phyloP scores from a whole-genome alignment of 2,888 invertebrate species.

The Apodemia mormo region DNA sequence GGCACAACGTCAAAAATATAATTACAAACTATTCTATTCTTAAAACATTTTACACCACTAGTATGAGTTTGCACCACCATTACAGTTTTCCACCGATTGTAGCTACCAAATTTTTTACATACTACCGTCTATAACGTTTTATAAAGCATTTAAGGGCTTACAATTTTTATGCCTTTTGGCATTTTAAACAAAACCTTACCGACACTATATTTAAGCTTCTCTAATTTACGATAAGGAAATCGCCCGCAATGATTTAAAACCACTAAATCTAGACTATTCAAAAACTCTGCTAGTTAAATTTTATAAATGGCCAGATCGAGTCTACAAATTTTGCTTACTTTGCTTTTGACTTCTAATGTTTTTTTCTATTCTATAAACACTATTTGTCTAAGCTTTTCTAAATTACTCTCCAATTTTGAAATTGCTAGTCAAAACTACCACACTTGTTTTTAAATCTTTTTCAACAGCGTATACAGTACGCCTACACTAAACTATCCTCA shows the following conservation, averaged over 20 bases:
- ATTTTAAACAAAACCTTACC: constrained; percentile 38
- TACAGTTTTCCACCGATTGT: constrained; percentile 48
- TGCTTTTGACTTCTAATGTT: constrained; percentile 55
- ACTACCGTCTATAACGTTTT: constrained; percentile 37
- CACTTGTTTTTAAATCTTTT: constrained; percentile 53
- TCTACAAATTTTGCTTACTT: constrained; percentile 63
- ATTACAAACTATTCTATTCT: constrained; percentile 57
- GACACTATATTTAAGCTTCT: constrained; percentile 56
- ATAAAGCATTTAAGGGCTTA: constrained; percentile 39
- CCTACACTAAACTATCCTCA: constrained; percentile 69
- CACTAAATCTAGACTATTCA: constrained; percentile 61
- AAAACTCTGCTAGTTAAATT: constrained; percentile 60
- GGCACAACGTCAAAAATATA: constrained; percentile 56
- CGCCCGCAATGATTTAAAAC: constrained; percentile 58
- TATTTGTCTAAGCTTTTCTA: constrained; percentile 65
- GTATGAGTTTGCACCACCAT: constrained; percentile 80
- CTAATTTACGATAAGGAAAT: constrained; percentile 64
- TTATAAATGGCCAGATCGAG: constrained; percentile 58
- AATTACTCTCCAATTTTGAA: constrained; percentile 54
- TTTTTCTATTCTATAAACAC: constrained; percentile 63
- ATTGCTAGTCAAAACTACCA: constrained; percentile 61
- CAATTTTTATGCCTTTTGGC: constrained; percentile 2
- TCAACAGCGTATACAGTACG: constrained; percentile 47
- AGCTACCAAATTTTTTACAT: constrained; percentile 34
- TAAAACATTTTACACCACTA: constrained; percentile 63